Conservation (phyloP, 2,113 vertebrate species). For the Hemicordylus capensis region DNA sequence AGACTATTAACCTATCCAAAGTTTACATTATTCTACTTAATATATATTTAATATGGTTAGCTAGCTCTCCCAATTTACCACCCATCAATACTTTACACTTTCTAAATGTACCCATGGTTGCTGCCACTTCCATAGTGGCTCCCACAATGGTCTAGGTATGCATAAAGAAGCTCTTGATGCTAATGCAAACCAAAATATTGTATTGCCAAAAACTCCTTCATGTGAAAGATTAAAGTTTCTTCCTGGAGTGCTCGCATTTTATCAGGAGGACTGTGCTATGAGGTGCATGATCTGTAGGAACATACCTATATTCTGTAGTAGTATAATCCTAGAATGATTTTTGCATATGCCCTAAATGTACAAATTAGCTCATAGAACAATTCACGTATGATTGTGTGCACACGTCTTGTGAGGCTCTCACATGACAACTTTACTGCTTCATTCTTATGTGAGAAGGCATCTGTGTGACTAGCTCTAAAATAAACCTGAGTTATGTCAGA, state of each 20-base stretch:
- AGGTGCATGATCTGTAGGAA: not conserved
- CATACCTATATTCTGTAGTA: no score
- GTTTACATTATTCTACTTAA: no score
- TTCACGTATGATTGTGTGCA: not conserved
- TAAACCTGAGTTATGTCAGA: no score
- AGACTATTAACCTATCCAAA: not conserved
- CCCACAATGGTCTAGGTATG: not conserved
- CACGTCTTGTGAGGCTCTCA: not conserved
- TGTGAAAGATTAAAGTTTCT: no score
- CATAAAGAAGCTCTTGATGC: not conserved
- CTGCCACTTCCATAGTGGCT: not conserved
- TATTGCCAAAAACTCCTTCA: not conserved
- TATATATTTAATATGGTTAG: no score
- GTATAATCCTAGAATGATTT: not conserved
- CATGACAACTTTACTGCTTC: not conserved
- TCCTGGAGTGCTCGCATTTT: not conserved
- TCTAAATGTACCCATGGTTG: not conserved
- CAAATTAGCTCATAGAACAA: not conserved
- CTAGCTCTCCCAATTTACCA: accelerated
- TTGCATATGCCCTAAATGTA: not conserved
- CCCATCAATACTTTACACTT: not conserved
- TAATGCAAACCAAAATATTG: no score
- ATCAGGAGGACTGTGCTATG: not conserved
- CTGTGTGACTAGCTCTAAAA: no score
- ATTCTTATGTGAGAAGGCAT: not conserved